phyloP scores from a whole-genome alignment of 2,797 vertebrate genomes.

The Calcarius lapponicus region DNA sequence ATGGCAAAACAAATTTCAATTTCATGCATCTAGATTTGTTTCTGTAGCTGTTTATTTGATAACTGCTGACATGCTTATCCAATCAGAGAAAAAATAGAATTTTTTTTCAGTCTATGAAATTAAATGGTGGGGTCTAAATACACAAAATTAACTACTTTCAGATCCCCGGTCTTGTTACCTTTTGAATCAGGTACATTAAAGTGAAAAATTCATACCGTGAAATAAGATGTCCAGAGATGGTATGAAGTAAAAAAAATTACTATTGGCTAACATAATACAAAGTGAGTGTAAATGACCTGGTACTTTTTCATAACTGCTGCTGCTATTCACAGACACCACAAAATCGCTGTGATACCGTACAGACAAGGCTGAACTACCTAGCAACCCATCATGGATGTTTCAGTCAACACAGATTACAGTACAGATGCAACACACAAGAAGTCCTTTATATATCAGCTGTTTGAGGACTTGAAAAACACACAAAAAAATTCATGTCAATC shows the following conservation, averaged over 20 bases:
- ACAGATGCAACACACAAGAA: not conserved
- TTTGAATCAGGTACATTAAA: not conserved
- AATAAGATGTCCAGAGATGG: not conserved
- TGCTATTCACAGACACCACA: not conserved
- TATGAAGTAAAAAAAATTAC: not conserved
- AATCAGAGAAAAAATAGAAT: constrained; percentile 1
- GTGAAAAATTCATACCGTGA: not conserved
- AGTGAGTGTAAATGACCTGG: not conserved
- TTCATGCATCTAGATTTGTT: constrained; percentile 17
- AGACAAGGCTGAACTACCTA: not conserved
- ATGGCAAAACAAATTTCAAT: constrained; percentile 33
- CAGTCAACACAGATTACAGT: not conserved
- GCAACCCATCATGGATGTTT: not conserved
- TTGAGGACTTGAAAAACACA: not conserved
- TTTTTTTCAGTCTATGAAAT: not conserved
- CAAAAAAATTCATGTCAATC: not conserved
- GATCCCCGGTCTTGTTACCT: not conserved
- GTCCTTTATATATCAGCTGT: not conserved
- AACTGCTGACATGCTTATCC: not conserved
- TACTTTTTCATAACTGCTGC: not conserved
- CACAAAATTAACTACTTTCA: not conserved
- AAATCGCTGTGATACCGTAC: not conserved
- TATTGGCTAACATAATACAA: not conserved
- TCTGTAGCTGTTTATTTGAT: constrained; percentile 10
- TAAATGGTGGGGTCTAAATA: not conserved